These are phyloP conservation scores for Aegithalos caudatus DNA, from an alignment of 2,113 vertebrate genomes.

Conservation along the genomic window DNA sequence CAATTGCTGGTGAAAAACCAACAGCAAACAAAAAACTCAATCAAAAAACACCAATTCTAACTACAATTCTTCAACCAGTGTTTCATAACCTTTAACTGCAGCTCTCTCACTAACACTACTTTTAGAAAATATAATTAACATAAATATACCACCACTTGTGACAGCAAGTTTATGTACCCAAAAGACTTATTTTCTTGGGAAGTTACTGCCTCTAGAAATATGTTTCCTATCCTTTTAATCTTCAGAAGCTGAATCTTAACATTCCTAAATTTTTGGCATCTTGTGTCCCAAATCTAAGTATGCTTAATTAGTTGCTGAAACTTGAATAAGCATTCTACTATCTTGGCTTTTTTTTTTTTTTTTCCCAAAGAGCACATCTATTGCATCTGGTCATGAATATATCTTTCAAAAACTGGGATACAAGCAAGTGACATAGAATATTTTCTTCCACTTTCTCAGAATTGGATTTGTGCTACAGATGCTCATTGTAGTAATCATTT, in stretches of 20 bases:
- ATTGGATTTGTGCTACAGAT: neutral
- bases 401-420: neutral
- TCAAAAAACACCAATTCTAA: neutral
- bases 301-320: neutral
- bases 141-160: neutral
- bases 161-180: neutral
- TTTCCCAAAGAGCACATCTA: neutral
- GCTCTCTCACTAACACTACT: neutral
- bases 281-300: neutral
- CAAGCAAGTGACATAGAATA: neutral
- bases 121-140: neutral
- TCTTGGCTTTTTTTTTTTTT: neutral
- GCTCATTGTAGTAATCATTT: neutral
- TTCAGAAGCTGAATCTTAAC: neutral
- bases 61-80: neutral
- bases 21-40: neutral
- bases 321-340: neutral
- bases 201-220: neutral
- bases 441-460: neutral
- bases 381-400: neutral
- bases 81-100: neutral
- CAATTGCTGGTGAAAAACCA: neutral
- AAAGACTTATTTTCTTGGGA: neutral
- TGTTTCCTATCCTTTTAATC: neutral
- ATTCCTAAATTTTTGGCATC: neutral